Conservation (phyloP, 2,888 invertebrate species). For the Cryptus armator region DNA sequence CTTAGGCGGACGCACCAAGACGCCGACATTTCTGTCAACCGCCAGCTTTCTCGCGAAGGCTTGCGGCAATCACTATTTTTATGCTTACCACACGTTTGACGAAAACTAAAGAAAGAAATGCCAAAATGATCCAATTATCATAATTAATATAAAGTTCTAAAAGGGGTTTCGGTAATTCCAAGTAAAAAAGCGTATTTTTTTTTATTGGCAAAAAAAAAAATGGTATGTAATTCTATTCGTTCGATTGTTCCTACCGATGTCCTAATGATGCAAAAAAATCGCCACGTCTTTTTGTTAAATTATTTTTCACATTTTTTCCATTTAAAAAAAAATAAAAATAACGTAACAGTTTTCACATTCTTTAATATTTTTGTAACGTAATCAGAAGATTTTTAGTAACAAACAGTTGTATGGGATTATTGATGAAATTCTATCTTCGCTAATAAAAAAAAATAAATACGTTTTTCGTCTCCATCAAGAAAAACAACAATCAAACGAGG, state of each 20-base stretch:
- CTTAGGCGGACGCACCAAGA: constrained; percentile 72
- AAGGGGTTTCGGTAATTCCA: background rate
- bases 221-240: too few relatives aligned
- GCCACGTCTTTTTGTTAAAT: too few relatives aligned
- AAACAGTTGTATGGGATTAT: too few relatives aligned
- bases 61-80: constrained; percentile 36
- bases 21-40: constrained; percentile 65
- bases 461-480: background rate
- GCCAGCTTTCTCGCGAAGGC: background rate
- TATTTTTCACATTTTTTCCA: too few relatives aligned
- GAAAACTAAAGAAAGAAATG: background rate
- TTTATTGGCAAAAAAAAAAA: background rate
- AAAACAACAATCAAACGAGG: background rate
- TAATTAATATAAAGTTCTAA: background rate
- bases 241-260: too few relatives aligned
- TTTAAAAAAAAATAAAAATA: too few relatives aligned
- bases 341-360: too few relatives aligned
- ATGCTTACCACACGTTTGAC: constrained; percentile 5
- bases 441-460: too few relatives aligned
- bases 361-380: too few relatives aligned
- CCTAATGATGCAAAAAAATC: too few relatives aligned
- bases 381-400: too few relatives aligned
- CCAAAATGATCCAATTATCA: background rate
- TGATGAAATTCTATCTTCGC: too few relatives aligned
- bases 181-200: background rate